A percentile compares a stretch with the other conserved stretches of the same genome.
Evolutionary conservation across 2,888 invertebrate species (phyloP).

Genomic region (Drosophila macrospina): DNA sequence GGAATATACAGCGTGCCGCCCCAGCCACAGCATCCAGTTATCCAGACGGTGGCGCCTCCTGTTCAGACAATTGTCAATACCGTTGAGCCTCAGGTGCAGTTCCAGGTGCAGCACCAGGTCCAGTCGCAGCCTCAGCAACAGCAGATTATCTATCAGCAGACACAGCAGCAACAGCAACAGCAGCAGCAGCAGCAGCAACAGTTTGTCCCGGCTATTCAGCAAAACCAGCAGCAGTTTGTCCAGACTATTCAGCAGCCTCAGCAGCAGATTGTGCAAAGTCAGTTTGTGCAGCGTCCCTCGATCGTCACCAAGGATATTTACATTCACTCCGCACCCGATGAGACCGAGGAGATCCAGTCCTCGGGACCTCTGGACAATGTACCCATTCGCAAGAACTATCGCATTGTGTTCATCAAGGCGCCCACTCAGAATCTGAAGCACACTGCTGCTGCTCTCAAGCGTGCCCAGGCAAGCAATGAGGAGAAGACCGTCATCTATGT

Average conservation of each 20-base stretch:
- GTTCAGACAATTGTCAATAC: slow-evolving; percentile 36
- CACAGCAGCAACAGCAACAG: slow-evolving; percentile 1
- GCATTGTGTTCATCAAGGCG: slow-evolving; percentile 85
- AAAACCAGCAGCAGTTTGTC: slow-evolving; percentile 38
- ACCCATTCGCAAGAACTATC: slow-evolving; percentile 84
- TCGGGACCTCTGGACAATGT: slow-evolving; percentile 59
- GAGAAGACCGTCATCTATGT: slow-evolving; percentile 85
- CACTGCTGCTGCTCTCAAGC: slow-evolving; percentile 82
- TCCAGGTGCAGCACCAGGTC: slow-evolving; percentile 41
- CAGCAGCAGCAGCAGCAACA: slow-evolving; percentile 27
- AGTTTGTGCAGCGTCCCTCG: slow-evolving; percentile 72
- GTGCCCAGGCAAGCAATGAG: slow-evolving; percentile 81
- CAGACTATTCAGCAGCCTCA: slow-evolving; percentile 48
- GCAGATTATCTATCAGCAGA: slow-evolving; percentile 40
- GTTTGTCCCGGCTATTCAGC: slow-evolving; percentile 36
- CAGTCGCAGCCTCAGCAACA: slow-evolving; percentile 47
- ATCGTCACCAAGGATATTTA: slow-evolving; percentile 84
- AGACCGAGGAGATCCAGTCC: slow-evolving; percentile 72
- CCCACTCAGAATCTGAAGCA: slow-evolving; percentile 85
- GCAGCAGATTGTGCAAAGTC: slow-evolving; percentile 54
- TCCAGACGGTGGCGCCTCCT: slow-evolving; percentile 35
- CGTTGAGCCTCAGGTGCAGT: slow-evolving; percentile 31
- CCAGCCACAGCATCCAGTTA: slow-evolving; percentile 39
- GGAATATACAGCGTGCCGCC: slow-evolving; percentile 64
- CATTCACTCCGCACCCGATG: slow-evolving; percentile 84